Conservation (phyloP, 37 sponge, comb jelly and placozoan genomes). For the Oopsacas minuta region DNA sequence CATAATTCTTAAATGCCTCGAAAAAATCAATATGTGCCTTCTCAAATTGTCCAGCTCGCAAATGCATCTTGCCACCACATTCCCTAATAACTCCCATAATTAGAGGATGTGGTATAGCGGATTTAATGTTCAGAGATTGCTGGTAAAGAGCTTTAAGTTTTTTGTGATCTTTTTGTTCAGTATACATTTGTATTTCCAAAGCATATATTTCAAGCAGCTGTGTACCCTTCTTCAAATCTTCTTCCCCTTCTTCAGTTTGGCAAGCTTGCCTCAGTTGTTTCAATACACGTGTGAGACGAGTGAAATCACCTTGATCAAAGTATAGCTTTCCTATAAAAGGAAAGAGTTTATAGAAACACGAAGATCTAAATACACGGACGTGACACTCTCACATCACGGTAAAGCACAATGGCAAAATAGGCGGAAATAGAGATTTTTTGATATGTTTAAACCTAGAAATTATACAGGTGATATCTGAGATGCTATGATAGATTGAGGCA, state of each 20-base stretch:
- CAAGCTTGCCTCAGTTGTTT: constrained; percentile 84
- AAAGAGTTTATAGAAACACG: too few relatives aligned
- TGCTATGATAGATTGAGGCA: too few relatives aligned
- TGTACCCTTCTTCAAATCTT: constrained; percentile 86
- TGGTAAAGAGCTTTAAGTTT: constrained; percentile 88
- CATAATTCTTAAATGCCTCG: constrained; percentile 96
- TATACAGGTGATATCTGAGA: too few relatives aligned
- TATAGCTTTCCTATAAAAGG: constrained; percentile 71
- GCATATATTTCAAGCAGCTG: constrained; percentile 92
- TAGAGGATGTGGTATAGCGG: constrained; percentile 96
- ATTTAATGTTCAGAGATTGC: constrained; percentile 85
- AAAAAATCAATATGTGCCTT: constrained; percentile 96
- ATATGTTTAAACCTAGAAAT: too few relatives aligned
- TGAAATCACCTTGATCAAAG: constrained; percentile 77
- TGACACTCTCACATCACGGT: too few relatives aligned
- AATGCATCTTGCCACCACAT: constrained; percentile 98
- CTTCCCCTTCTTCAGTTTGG: constrained; percentile 54
- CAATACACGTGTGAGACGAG: constrained; percentile 52
- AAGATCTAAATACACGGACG: too few relatives aligned
- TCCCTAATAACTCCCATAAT: constrained; percentile 99
- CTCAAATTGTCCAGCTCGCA: constrained; percentile 80
- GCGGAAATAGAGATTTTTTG: too few relatives aligned
- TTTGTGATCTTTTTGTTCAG: constrained; percentile 95
- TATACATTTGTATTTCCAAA: constrained; percentile 98
- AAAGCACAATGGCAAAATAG: too few relatives aligned